Evolutionary conservation across 2,797 vertebrate species (phyloP), one percentile per base, ranked within the genome.

Genomic region (Pangasius mekongensis): DNA sequence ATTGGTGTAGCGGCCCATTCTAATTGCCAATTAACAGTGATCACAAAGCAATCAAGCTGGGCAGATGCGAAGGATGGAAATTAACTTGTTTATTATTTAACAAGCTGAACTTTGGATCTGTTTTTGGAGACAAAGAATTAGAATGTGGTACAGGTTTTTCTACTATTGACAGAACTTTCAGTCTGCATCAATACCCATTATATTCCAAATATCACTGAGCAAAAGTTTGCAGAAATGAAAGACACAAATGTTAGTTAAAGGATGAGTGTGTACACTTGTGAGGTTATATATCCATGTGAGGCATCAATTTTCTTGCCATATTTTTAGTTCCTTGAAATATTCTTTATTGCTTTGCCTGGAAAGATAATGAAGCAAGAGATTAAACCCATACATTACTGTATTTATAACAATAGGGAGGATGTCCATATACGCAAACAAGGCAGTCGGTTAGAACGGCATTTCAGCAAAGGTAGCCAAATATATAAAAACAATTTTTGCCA

Each of bases 11-110:
- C 91, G 89, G 89, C 87, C 92, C 80, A 14, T 85, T 73, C 92
- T 95, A 96, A 96, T 96, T 96, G 95, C 89, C 95, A 96, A 96
- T 96, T 96, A 96, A 94, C 91, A 94, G 90, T 90, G 89, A 90
- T 94, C 92, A 93, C 94, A 95, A 95, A 95, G 94, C 95, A 96
- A 95, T 96, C 95, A 96, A 91, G 91, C 92, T 86, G 88, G 91
- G 93, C 93, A 94, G 93, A 94, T 94, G 94, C 90, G 91, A 92
- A 20, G 86, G 89, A 91, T 87, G 89, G 88, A 93, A 93, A 89
- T 92, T 84, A 92, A 90, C 89, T 93, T 95, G 94, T 95, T 95
- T 94, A 93, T 94, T 91, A 93, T 94, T 93, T 93, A 88, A 86
- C 62, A 88, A 54, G 89, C 87, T 92, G 91, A 94, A 94, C 92